A percentile compares a stretch with the other conserved stretches of the same genome.
Evolutionary conservation across 2,888 invertebrate species (phyloP).

Genomic region (Lymantria dispar): DNA sequence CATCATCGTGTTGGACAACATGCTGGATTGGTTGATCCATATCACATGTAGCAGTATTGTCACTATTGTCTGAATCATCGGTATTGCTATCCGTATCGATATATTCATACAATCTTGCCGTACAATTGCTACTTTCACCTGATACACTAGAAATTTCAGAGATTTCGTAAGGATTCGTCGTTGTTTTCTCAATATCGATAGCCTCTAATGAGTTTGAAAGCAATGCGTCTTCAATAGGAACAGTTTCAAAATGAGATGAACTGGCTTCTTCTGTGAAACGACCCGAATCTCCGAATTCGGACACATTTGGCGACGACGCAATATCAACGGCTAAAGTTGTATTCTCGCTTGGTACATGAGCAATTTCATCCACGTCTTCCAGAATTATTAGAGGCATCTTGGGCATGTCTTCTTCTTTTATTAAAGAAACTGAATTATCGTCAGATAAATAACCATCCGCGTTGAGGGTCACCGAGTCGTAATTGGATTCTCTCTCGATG

Average conservation of each 20-base stretch:
- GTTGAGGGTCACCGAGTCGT: constrained; percentile 67
- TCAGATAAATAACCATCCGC: constrained; percentile 69
- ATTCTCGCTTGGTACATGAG: constrained; percentile 46
- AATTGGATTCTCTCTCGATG: constrained; percentile 48
- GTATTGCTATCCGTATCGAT: constrained; percentile 66
- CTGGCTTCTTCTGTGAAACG: constrained; percentile 70
- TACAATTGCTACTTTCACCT: constrained; percentile 12
- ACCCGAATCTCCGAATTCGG: constrained; percentile 69
- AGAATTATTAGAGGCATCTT: constrained; percentile 33
- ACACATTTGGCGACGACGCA: constrained; percentile 56
- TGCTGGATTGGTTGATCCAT: constrained; percentile 38
- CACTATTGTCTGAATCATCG: constrained; percentile 45
- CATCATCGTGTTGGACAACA: constrained; percentile 45
- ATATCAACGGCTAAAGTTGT: constrained; percentile 49
- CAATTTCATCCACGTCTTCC: constrained; percentile 40
- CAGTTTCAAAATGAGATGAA: constrained; percentile 57
- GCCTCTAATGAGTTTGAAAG: constrained; percentile 65
- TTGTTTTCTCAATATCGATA: constrained; percentile 53
- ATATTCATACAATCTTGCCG: constrained; percentile 50
- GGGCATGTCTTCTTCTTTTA: constrained; percentile 41
- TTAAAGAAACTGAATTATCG: constrained; percentile 55
- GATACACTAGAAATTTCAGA: constrained; percentile 30
- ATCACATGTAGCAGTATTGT: constrained; percentile 61
- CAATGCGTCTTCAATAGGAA: constrained; percentile 63
- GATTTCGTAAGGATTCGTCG: constrained; percentile 35